These are phyloP conservation scores for Rafetus swinhoei DNA, from an alignment of 2,113 vertebrate genomes.

Conservation along the genomic window DNA sequence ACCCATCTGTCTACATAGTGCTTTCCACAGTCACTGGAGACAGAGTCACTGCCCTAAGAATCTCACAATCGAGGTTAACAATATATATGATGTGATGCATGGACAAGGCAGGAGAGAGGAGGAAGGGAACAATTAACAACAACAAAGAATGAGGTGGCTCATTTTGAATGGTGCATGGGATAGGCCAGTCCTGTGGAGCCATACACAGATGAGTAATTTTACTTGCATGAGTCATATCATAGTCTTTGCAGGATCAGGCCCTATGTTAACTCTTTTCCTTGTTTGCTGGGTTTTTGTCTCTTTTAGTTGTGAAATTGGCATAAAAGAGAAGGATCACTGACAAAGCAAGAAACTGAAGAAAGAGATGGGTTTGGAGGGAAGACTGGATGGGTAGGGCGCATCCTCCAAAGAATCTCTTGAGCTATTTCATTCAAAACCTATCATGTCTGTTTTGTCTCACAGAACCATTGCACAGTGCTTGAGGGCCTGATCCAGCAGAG, in stretches of 20 bases:
- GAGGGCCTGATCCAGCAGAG: neutral
- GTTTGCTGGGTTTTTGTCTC: neutral
- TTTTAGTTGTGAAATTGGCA: neutral
- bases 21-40: neutral
- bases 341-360: neutral
- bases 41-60: rapidly evolving
- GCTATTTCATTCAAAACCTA: neutral
- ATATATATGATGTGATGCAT: neutral
- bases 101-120: rapidly evolving
- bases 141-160: neutral
- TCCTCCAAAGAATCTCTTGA: neutral
- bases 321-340: neutral
- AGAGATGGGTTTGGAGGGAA: neutral
- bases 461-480: neutral
- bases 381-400: neutral
- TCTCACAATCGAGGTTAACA: rapidly evolving
- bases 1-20: rapidly evolving
- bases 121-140: conserved; percentile 7
- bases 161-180: rapidly evolving
- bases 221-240: neutral
- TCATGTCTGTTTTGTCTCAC: rapidly evolving
- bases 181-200: neutral
- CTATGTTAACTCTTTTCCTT: neutral
- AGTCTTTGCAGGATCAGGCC: rapidly evolving
- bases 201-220: neutral